These are phyloP conservation scores for Scaptomyza graminum DNA, from an alignment of 1,140 invertebrate species.

Conservation along the genomic window DNA sequence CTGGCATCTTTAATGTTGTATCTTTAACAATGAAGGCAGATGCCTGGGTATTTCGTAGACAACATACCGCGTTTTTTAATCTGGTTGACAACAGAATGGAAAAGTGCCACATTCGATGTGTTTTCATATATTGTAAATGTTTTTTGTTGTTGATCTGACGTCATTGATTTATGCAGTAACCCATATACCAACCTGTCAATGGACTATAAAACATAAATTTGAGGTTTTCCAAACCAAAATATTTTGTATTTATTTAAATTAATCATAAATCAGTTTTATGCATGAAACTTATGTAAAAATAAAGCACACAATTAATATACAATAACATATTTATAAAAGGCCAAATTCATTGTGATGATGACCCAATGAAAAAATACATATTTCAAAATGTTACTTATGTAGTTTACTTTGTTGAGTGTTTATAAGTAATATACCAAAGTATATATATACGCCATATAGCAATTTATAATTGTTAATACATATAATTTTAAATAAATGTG, in stretches of 20 bases:
- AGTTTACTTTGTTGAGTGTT: slow-evolving; percentile 59
- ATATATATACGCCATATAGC: slow-evolving; percentile 62
- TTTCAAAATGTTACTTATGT: slow-evolving; percentile 49
- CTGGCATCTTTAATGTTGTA: not conserved
- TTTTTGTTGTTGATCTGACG: slow-evolving; percentile 39
- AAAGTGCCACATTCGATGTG: slow-evolving; percentile 2
- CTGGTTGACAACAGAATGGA: slow-evolving; percentile 19
- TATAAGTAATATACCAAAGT: slow-evolving; percentile 36
- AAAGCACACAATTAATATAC: slow-evolving; percentile 57
- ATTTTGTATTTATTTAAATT: slow-evolving; percentile 51
- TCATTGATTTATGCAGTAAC: slow-evolving; percentile 22
- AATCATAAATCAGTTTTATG: slow-evolving; percentile 62
- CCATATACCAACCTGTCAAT: not conserved
- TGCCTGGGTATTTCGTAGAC: slow-evolving; percentile 14
- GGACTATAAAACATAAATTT: slow-evolving; percentile 3
- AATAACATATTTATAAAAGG: slow-evolving; percentile 44
- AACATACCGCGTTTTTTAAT: not conserved
- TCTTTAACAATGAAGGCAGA: not conserved
- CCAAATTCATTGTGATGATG: slow-evolving; percentile 47
- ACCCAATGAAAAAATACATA: slow-evolving; percentile 56
- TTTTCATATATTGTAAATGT: slow-evolving; percentile 39
- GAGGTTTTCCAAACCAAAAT: slow-evolving; percentile 73
- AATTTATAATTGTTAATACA: slow-evolving; percentile 57
- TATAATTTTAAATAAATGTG: slow-evolving; percentile 45
- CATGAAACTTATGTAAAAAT: slow-evolving; percentile 58